phyloP scores from a whole-genome alignment of 1,140 invertebrate genomes.

The Apis laboriosa region DNA sequence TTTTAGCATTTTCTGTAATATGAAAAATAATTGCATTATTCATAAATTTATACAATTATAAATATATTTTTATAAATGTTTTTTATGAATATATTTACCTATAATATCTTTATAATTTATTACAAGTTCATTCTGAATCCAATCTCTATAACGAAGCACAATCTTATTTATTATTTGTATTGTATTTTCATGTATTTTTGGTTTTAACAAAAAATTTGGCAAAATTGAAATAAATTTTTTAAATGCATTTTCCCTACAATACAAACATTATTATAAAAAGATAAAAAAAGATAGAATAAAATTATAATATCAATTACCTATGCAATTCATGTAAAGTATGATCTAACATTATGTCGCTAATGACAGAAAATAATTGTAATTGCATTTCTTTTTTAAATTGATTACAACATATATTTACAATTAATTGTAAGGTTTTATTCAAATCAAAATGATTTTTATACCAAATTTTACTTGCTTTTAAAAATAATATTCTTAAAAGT shows the following conservation, averaged over 20 bases:
- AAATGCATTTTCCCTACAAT: slow-evolving; percentile 68
- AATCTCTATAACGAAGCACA: slow-evolving; percentile 69
- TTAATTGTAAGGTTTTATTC: slow-evolving; percentile 57
- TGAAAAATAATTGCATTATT: slow-evolving; percentile 37
- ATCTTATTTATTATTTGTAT: slow-evolving; percentile 74
- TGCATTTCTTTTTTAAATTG: slow-evolving; percentile 68
- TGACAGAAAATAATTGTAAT: slow-evolving; percentile 69
- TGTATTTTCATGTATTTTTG: slow-evolving; percentile 69
- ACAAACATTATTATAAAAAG: neutral
- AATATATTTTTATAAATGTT: neutral
- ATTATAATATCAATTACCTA: slow-evolving; percentile 63
- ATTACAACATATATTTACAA: slow-evolving; percentile 64
- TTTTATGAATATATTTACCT: slow-evolving; percentile 62
- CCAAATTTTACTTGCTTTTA: slow-evolving; percentile 74
- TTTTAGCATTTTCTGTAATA: slow-evolving; percentile 76
- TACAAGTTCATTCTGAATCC: slow-evolving; percentile 68
- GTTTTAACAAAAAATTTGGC: slow-evolving; percentile 68
- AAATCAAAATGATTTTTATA: slow-evolving; percentile 69
- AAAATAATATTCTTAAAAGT: slow-evolving; percentile 74
- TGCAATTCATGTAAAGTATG: slow-evolving; percentile 74
- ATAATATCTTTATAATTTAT: slow-evolving; percentile 72
- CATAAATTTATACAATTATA: neutral
- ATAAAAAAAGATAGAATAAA: neutral
- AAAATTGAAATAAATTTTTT: slow-evolving; percentile 73
- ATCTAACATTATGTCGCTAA: slow-evolving; percentile 78